These are phyloP conservation scores for Thereva unica DNA, from an alignment of 2,888 invertebrate species.

Conservation along the genomic window DNA sequence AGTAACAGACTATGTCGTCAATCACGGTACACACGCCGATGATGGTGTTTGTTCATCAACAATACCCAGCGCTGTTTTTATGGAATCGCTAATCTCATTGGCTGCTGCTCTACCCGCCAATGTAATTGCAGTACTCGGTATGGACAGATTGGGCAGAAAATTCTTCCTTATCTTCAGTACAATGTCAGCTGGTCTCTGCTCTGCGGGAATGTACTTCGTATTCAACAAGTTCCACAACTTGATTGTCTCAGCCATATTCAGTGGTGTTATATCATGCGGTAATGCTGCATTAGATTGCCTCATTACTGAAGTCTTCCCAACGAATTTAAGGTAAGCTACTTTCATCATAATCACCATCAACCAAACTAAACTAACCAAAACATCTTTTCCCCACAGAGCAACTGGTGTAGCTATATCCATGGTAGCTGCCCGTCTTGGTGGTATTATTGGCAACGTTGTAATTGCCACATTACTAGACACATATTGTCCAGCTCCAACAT, in stretches of 20 bases:
- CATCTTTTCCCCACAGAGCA: conserved; percentile 63
- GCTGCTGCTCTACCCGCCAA: conserved; percentile 86
- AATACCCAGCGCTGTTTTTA: conserved; percentile 78
- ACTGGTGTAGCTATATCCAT: conserved; percentile 90
- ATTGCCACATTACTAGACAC: conserved; percentile 85
- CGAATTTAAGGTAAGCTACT: conserved; percentile 72
- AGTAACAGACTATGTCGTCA: conserved; percentile 77
- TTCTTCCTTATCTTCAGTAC: conserved; percentile 77
- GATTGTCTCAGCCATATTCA: conserved; percentile 82
- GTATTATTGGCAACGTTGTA: conserved; percentile 75
- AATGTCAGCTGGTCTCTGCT: conserved; percentile 80
- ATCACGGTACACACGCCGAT: conserved; percentile 66
- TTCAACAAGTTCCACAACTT: conserved; percentile 82
- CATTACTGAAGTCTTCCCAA: conserved; percentile 91
- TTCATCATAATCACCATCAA: background rate
- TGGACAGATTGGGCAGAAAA: conserved; percentile 85
- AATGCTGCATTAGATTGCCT: conserved; percentile 90
- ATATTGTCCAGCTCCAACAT: conserved; percentile 90
- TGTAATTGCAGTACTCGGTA: conserved; percentile 77
- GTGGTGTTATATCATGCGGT: conserved; percentile 85
- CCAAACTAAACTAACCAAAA: background rate
- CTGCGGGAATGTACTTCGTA: conserved; percentile 83
- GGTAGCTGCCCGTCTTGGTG: conserved; percentile 87
- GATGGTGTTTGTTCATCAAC: conserved; percentile 67
- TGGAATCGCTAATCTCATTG: conserved; percentile 84